These are phyloP conservation scores for Cataglyphis rosenhaueri DNA, from an alignment of 2,888 invertebrate species.

Conservation along the genomic window DNA sequence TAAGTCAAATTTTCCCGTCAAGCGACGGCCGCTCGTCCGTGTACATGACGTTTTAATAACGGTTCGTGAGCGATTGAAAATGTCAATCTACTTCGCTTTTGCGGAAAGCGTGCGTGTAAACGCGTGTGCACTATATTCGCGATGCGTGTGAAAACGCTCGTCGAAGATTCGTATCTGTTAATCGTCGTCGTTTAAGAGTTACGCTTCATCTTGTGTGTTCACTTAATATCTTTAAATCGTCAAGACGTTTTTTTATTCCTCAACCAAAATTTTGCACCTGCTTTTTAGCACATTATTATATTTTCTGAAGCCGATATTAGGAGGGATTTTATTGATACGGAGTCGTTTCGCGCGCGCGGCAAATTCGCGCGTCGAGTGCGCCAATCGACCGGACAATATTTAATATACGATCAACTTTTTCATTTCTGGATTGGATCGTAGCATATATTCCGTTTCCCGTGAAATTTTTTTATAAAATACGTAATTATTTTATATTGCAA, in stretches of 20 bases:
- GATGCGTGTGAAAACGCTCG: conserved; percentile 46
- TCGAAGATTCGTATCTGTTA: conserved; percentile 35
- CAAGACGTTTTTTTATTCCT: neutral
- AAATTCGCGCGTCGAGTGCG: neutral
- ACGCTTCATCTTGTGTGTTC: conserved; percentile 28
- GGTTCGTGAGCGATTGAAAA: conserved; percentile 54
- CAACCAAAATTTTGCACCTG: neutral
- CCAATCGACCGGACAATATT: conserved; percentile 40
- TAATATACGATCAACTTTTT: conserved; percentile 53
- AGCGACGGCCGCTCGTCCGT: conserved; percentile 45
- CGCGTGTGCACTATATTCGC: conserved; percentile 45
- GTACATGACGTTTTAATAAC: conserved; percentile 59
- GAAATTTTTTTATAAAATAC: conserved; percentile 54
- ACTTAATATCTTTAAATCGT: conserved; percentile 30
- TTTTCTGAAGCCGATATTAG: neutral
- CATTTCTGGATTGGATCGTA: conserved; percentile 42
- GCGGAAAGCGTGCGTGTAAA: conserved; percentile 50
- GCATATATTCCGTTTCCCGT: conserved; percentile 38
- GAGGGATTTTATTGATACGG: conserved; percentile 4
- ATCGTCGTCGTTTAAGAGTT: conserved; percentile 32
- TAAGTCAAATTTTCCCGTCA: conserved; percentile 53
- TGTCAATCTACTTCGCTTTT: conserved; percentile 51
- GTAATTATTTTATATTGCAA: conserved; percentile 56
- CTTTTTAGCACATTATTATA: conserved; percentile 28
- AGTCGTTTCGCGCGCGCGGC: conserved; percentile 1